A percentile compares a stretch with the other conserved stretches of the same genome.
Evolutionary conservation across 2,888 invertebrate genomes (phyloP).

Genomic region (Caenorhabditis sp.): DNA sequence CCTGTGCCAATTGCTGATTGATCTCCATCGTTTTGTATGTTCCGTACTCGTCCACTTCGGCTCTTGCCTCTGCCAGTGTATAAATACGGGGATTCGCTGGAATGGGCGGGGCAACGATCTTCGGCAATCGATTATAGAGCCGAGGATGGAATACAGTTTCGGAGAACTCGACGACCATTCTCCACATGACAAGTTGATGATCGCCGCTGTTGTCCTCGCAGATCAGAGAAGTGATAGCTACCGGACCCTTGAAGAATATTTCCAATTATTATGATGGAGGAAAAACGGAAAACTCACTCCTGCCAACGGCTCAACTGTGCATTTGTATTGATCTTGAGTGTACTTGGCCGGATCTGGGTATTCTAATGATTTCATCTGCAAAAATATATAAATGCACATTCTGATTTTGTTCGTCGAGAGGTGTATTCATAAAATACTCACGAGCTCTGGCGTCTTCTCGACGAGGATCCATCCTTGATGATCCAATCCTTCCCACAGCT

Average conservation of each 20-base stretch:
- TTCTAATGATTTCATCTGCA: slow-evolving; percentile 16
- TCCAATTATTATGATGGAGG: too few relatives aligned
- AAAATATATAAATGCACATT: background rate
- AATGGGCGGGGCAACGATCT: too few relatives aligned
- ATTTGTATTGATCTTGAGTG: background rate
- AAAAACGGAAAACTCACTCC: slow-evolving; percentile 33
- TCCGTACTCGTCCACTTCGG: slow-evolving; percentile 10
- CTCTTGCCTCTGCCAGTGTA: background rate
- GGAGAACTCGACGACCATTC: slow-evolving; percentile 40
- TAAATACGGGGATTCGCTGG: too few relatives aligned
- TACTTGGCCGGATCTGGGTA: background rate
- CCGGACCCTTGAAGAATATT: slow-evolving; percentile 26
- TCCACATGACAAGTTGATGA: slow-evolving; percentile 29
- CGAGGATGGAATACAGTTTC: slow-evolving; percentile 4
- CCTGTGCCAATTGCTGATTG: slow-evolving; percentile 34
- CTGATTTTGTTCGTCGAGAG: too few relatives aligned
- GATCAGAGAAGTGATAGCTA: slow-evolving; percentile 4
- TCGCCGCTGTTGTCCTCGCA: background rate
- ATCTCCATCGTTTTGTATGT: slow-evolving; percentile 32
- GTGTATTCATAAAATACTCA: too few relatives aligned
- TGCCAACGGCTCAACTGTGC: slow-evolving; percentile 27
- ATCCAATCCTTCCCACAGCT: slow-evolving; percentile 20
- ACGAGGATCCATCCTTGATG: slow-evolving; percentile 29
- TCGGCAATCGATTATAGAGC: too few relatives aligned
- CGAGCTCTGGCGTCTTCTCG: slow-evolving; percentile 29